Base-by-base conservation (phyloP, 2,797 vertebrate genomes). In the Apodemus agrarius region DNA sequence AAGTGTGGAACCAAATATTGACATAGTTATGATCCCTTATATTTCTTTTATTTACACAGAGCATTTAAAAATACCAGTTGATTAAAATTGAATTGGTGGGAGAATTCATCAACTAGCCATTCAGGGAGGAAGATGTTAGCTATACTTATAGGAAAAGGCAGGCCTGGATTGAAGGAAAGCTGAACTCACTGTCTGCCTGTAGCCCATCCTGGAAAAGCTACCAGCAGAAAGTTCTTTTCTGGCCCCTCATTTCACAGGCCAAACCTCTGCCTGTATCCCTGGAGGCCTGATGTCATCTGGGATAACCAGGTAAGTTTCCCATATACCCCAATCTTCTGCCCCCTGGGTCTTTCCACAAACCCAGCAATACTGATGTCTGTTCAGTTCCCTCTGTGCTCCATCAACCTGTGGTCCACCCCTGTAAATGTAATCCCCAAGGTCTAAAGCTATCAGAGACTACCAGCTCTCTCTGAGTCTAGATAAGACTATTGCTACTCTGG, bases 321-420 rank as follows among this genome's bases (percentile, higher is more conserved):
- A n/a, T 6, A 29, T 11, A 19, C 63, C 1, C 16, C 67, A n/a
- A 19, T 69, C 34, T 19, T 69, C 16, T 19, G 34, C 34, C 67
- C 3, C 1, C 6, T 69, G 34, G 16, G 16, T 17, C 14, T 14
- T 34, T 69, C 0, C 0, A n/a, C 34, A n/a, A 69, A 3, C 67
- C 34, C 34, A 69, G 14, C 1, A n/a, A 2, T 7, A 16, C 34
- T n/a, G 16, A n/a, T 7, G 31, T 69, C 65, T 69, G 31, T 14
- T 6, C 65, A n/a, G 65, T 34, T 12, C 17, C 31, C 65, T n/a
- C 31, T 69, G 65, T 34, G 31, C 65, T 69, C 4, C 31, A 69
- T 69, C 31, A 69, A 17, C 14, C 65, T 67, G 14, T 17, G 31
- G 6, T 34, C 65, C 6, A 67, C 29, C 29, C 29, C 12, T 31